Percentiles rank a stretch among this genome's conserved stretches.
Conservation (phyloP, 2,797 vertebrate species). For the Brachymystax lenok region DNA sequence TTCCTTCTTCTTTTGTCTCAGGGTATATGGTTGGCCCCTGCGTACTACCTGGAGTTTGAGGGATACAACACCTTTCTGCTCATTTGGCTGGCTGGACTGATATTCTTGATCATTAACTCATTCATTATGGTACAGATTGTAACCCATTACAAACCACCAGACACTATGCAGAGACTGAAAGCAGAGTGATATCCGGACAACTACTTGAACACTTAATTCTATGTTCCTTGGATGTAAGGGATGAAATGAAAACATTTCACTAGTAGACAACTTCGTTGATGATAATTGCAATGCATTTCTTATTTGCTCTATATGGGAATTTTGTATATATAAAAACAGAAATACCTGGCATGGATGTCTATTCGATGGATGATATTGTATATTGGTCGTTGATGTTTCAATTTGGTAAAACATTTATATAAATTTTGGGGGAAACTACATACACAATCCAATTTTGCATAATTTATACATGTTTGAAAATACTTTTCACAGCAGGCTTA, state of each 20-base stretch:
- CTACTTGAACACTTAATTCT: neutral
- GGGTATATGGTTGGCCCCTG: slow-evolving; percentile 87
- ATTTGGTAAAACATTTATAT: too few relatives aligned
- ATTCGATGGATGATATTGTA: too few relatives aligned
- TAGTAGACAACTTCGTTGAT: neutral
- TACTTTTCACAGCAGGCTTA: too few relatives aligned
- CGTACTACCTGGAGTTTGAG: slow-evolving; percentile 91
- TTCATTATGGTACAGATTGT: slow-evolving; percentile 85
- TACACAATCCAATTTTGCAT: too few relatives aligned
- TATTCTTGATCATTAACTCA: slow-evolving; percentile 88
- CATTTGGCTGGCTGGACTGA: slow-evolving; percentile 87
- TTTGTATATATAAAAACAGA: neutral
- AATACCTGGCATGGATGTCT: too few relatives aligned
- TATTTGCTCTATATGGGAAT: neutral
- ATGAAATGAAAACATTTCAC: neutral
- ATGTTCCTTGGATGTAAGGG: neutral
- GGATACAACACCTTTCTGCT: slow-evolving; percentile 85
- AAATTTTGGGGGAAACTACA: too few relatives aligned
- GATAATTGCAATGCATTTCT: neutral
- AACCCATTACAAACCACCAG: slow-evolving; percentile 76
- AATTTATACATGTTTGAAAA: too few relatives aligned
- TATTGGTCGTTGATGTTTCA: too few relatives aligned
- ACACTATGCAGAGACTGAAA: slow-evolving; percentile 45
- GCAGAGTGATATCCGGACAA: slow-evolving; percentile 36
- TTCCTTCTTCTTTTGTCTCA: slow-evolving; percentile 45